phyloP scores from a whole-genome alignment of 2,113 vertebrate genomes.

The Pedetes capensis region DNA sequence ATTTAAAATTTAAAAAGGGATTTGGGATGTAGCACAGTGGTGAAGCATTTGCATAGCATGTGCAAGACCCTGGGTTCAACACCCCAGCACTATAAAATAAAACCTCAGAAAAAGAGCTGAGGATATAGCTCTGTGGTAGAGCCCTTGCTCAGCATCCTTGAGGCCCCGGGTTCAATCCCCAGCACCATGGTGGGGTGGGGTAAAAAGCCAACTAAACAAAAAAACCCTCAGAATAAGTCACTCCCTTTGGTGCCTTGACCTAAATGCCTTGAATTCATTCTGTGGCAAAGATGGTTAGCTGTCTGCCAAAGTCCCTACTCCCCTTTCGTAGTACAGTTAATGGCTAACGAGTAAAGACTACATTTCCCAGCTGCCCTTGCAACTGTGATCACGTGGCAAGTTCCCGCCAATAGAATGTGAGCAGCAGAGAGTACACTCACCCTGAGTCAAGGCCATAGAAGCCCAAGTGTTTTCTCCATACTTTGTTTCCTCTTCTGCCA shows the following conservation, averaged over 20 bases:
- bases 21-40: too few species aligned
- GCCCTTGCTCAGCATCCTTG: not conserved
- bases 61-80: too few species aligned
- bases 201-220: too few species aligned
- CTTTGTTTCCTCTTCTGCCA: not conserved
- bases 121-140: not conserved
- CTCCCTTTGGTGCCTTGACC: not conserved
- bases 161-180: not conserved
- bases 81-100: too few species aligned
- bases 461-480: not conserved
- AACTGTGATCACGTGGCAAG: not conserved
- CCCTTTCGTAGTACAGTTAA: not conserved
- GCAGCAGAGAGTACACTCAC: accelerated
- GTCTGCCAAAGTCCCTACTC: not conserved
- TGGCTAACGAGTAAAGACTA: not conserved
- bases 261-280: not conserved
- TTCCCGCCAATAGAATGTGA: not conserved
- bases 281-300: not conserved
- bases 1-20: too few species aligned
- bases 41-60: too few species aligned
- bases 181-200: not conserved
- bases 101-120: not conserved
- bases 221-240: not conserved
- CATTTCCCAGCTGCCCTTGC: conserved; percentile 4
- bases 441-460: not conserved